A percentile compares a stretch with the other conserved stretches of the same genome.
Evolutionary conservation across 2,888 invertebrate genomes (phyloP).

Genomic region (Pyrrhia umbra): DNA sequence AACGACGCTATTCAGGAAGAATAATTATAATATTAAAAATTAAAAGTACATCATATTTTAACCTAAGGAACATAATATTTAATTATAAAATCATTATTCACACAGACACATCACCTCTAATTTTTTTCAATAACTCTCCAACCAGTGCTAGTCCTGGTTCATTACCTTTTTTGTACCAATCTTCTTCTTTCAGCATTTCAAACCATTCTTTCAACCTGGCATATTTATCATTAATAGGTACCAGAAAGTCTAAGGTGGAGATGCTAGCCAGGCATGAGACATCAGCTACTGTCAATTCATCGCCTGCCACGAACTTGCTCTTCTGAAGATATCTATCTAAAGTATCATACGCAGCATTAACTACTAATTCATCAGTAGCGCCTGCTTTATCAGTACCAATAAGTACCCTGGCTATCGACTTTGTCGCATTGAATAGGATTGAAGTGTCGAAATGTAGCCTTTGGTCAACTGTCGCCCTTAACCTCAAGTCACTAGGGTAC

Average conservation of each 20-base stretch:
- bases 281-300: constrained; percentile 72
- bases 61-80: neutral
- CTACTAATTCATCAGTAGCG: neutral
- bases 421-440: constrained; percentile 60
- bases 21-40: too few relatives aligned
- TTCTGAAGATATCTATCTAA: constrained; percentile 70
- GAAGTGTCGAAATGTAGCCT: constrained; percentile 68
- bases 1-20: too few relatives aligned
- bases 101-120: neutral
- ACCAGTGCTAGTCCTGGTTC: constrained; percentile 62
- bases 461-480: constrained; percentile 69
- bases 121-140: constrained; percentile 40
- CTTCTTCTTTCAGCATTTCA: constrained; percentile 57
- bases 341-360: constrained; percentile 67
- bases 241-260: constrained; percentile 61
- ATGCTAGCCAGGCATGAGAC: constrained; percentile 67
- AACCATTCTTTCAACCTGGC: constrained; percentile 66
- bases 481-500: constrained; percentile 67
- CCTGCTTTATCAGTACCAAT: neutral
- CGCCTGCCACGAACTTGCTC: constrained; percentile 63
- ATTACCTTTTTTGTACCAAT: constrained; percentile 70
- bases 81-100: too few relatives aligned
- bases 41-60: too few relatives aligned
- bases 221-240: constrained; percentile 67
- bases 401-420: neutral